Percentiles rank a stretch among this genome's conserved stretches.
These are phyloP conservation scores for Allolobophora icterica DNA, from an alignment of 2,888 invertebrate genomes.

Conservation along the genomic window DNA sequence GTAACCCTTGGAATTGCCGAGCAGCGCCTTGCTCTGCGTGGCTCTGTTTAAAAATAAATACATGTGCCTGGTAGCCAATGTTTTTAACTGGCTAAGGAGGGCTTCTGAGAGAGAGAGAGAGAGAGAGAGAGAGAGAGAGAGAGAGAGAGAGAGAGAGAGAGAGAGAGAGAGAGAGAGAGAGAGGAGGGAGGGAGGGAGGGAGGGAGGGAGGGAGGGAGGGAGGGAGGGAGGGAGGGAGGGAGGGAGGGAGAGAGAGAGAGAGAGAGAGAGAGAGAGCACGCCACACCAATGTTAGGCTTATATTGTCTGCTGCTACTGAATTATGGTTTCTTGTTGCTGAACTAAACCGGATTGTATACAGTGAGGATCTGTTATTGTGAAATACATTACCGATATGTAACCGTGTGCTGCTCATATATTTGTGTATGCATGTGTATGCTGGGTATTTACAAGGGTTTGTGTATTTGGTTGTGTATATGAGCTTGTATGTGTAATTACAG, in stretches of 20 bases:
- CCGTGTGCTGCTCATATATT: not conserved
- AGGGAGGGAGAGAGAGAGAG: too few relatives aligned
- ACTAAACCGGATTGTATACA: not conserved
- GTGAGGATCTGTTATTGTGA: not conserved
- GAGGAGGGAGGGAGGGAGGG: not conserved
- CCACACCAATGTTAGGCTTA: not conserved
- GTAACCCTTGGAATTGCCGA: not conserved
- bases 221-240: too few relatives aligned
- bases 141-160: not conserved
- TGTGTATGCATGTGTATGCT: not conserved
- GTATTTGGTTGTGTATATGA: not conserved
- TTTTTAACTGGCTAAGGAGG: not conserved
- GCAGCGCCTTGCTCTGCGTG: not conserved
- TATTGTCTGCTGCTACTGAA: not conserved
- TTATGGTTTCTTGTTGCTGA: constrained; percentile 8
- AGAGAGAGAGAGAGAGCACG: not conserved
- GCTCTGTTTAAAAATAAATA: constrained; percentile 17
- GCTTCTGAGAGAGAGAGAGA: not conserved
- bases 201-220: not conserved
- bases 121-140: not conserved
- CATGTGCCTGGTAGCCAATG: not conserved
- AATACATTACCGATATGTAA: not conserved
- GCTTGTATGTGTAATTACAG: not conserved
- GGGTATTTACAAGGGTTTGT: not conserved
- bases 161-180: not conserved